Evolutionary conservation across 1,140 invertebrate species (phyloP).

Genomic region (Anastrepha ludens): DNA sequence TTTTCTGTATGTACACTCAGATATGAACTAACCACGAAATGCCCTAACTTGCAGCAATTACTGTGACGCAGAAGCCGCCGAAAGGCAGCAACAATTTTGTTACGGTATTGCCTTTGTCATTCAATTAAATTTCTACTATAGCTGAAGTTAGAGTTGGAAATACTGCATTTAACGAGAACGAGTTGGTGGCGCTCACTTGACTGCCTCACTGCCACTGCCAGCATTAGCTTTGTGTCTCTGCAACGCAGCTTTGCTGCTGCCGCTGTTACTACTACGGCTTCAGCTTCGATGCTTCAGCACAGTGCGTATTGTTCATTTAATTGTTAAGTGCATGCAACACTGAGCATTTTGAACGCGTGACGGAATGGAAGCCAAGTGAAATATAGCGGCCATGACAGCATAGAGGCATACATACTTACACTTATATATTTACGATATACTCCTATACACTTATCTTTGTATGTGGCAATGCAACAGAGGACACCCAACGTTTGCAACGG

Average conservation of each 20-base stretch:
- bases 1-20: too few species aligned
- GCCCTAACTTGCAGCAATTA: background rate
- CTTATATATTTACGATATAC: background rate
- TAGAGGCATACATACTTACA: background rate
- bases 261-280: background rate
- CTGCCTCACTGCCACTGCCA: background rate
- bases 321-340: constrained; percentile 42
- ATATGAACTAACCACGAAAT: background rate
- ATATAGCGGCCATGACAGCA: background rate
- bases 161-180: constrained; percentile 22
- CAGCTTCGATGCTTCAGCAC: background rate
- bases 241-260: background rate
- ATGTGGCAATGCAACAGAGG: background rate
- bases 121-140: background rate
- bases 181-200: constrained; percentile 39
- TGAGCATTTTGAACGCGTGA: constrained; percentile 44
- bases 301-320: constrained; percentile 23
- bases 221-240: background rate
- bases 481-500: background rate
- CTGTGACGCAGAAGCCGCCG: background rate
- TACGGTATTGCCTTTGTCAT: background rate
- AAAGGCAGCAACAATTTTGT: background rate
- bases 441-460: background rate
- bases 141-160: constrained; percentile 19
- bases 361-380: constrained; percentile 41